Base-by-base conservation (phyloP, 2,797 vertebrate species). In the Notolabrus celidotus region DNA sequence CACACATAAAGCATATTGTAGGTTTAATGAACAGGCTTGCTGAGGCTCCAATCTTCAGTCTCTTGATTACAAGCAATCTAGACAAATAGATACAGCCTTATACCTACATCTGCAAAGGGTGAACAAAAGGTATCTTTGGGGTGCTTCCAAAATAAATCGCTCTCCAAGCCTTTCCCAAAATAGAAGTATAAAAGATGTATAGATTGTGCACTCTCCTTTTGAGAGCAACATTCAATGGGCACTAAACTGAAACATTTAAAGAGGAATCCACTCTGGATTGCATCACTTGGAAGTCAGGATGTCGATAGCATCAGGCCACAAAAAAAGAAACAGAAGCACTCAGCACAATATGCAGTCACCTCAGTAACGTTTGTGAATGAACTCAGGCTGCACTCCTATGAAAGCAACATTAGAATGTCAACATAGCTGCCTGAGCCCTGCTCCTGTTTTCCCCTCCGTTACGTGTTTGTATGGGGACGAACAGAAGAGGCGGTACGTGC, bases 161-260 rank as follows among this genome's bases (percentile, higher is more conserved):
- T 50, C 45, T 64, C 57, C 20, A 25, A 73, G 49, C 38, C 22
- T 43, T 69, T 17, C 55, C 47, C 31, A 73, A 77, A 79, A 77
- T 77, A 86, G 77, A 79, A 76, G 58, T 34, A 79, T 77, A 58
- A 71, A 84, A 82, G 41, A 83, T 81, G 55, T 58, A 84, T 65
- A 36, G 56, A 41, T 25, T 59, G 47, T 56, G 66, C 66, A 62
- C 72, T 79, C 71, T 51, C 19, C 43, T 74, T n/a, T 67, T 62
- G 47, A 76, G 74, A 80, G 59, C 4, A 1, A 45, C 23, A 65
- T 76, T 71, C 62, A 67, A 19, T 0, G 19, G 58, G 46, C 66
- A 58, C 61, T 65, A 41, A 74, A 61, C 39, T 72, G 56, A 71
- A 77, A 77, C 64, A 83, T 79, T 74, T 80, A 36, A 66, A 67